Base-by-base conservation (phyloP, 2,797 vertebrate species). In the Etheostoma nigrum region DNA sequence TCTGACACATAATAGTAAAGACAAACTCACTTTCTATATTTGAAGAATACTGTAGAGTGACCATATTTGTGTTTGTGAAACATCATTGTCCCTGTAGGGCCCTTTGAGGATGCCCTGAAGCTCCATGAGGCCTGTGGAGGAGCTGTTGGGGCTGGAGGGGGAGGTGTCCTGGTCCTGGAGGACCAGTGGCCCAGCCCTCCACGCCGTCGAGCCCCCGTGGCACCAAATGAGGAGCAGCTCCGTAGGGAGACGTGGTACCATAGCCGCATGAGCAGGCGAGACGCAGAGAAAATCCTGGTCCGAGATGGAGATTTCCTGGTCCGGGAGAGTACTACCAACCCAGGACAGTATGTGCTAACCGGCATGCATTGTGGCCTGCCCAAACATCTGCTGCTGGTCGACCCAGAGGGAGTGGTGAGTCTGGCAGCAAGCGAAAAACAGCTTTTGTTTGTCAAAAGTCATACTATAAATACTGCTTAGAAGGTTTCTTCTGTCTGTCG, bases 381-480 rank as follows among this genome's bases (percentile, higher is more conserved):
- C 62, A 98, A 97, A 86, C 98, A 99, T 86, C 94, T 99, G 66
- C 96, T 99, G 76, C 95, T 99, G 9, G 98, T 99, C 83, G 98
- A 99, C 84, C 98, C 98, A 0, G 98, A 99, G 90, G 98, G 98
- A 30, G 98, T 99, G 97, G 98, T 99, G 93, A 97, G 98, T 89
- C 18, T 7, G 21, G 21, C 19, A 61, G 23, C 23, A 36, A 44
- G 48, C 10, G 36, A 0, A 53, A 3, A 25, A 11, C 3, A 4
- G 4, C 36, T 40, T 40, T 40, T 40, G 10, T 4, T 12, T 40
- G 36, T 40, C 36, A 40, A 40, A 40, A 40, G 36, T 40, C 5
- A 52, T 36, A 42, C 18, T 33, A 6, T 23, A 21, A n/a, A 40
- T 66, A 21, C 49, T 23, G 3, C 15, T 53, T 19, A 18, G 7